phyloP scores from a whole-genome alignment of 2,797 vertebrate genomes.

The Acridotheres tristis region DNA sequence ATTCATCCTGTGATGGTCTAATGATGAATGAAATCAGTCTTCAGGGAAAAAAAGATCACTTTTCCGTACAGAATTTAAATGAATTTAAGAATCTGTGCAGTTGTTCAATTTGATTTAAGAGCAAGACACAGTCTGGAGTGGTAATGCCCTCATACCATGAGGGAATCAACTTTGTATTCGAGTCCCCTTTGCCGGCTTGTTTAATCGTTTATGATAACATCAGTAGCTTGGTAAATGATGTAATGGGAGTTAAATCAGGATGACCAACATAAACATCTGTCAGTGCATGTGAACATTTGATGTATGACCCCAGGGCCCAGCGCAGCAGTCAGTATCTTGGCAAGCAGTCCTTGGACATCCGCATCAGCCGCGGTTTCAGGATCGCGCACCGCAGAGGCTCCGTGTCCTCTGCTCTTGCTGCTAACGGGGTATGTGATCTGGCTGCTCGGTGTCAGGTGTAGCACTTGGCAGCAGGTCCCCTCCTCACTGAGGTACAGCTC shows the following conservation, averaged over 20 bases:
- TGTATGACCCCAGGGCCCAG: slow-evolving; percentile 39
- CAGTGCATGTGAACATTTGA: slow-evolving; percentile 66
- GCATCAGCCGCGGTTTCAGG: not conserved
- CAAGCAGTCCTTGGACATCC: slow-evolving; percentile 8
- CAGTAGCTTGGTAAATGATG: slow-evolving; percentile 65
- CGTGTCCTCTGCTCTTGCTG: not conserved
- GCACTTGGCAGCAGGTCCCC: not conserved
- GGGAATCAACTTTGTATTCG: slow-evolving; percentile 31
- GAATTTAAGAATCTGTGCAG: not conserved
- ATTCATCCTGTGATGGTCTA: slow-evolving; percentile 27
- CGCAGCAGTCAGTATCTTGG: slow-evolving; percentile 34
- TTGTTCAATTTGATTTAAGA: slow-evolving; percentile 28
- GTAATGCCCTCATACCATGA: not conserved
- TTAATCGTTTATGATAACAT: slow-evolving; percentile 56
- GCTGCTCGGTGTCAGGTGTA: not conserved
- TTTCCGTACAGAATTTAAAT: not conserved
- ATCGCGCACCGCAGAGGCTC: not conserved
- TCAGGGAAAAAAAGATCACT: not conserved
- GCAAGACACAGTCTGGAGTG: not conserved
- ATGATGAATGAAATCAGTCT: slow-evolving; percentile 33
- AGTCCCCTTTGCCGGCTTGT: slow-evolving; percentile 28
- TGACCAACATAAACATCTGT: slow-evolving; percentile 61
- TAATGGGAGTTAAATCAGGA: slow-evolving; percentile 66
- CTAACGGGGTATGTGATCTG: not conserved
- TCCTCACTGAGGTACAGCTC: not conserved